Evolutionary conservation across 2,797 vertebrate genomes (phyloP).

Genomic region (Lithobates sylvaticus): DNA sequence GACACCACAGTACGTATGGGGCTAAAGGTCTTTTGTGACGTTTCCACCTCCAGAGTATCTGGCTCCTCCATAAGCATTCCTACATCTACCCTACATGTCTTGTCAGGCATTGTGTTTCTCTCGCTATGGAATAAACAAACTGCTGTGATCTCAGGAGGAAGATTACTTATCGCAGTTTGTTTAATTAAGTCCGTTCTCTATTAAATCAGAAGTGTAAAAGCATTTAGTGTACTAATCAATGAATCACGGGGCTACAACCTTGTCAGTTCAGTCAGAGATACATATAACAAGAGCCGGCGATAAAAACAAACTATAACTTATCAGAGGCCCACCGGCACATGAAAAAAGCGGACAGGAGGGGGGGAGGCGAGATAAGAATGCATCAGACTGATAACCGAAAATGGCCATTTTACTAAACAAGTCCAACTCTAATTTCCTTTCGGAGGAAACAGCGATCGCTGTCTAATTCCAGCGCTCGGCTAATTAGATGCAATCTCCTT

Average conservation of each 20-base stretch:
- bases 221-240: neutral
- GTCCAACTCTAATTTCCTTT: constrained; percentile 24
- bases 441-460: constrained; percentile 1
- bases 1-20: no score
- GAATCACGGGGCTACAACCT: neutral
- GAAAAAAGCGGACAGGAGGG: neutral
- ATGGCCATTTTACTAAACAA: constrained; percentile 4
- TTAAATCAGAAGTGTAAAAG: neutral
- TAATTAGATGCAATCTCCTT: constrained; percentile 39
- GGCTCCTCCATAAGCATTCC: no score
- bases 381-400: neutral
- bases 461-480: constrained; percentile 16
- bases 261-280: neutral
- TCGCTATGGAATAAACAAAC: neutral
- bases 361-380: constrained; percentile 12
- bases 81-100: no score
- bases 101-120: no score
- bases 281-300: neutral
- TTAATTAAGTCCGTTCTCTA: neutral
- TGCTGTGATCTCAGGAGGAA: neutral
- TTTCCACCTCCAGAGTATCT: no score
- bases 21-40: no score
- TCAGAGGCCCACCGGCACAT: neutral
- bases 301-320: neutral
- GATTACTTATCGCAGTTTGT: neutral